These are phyloP conservation scores for Psilopsiagon aurifrons DNA, from an alignment of 2,113 vertebrate genomes.

Conservation along the genomic window DNA sequence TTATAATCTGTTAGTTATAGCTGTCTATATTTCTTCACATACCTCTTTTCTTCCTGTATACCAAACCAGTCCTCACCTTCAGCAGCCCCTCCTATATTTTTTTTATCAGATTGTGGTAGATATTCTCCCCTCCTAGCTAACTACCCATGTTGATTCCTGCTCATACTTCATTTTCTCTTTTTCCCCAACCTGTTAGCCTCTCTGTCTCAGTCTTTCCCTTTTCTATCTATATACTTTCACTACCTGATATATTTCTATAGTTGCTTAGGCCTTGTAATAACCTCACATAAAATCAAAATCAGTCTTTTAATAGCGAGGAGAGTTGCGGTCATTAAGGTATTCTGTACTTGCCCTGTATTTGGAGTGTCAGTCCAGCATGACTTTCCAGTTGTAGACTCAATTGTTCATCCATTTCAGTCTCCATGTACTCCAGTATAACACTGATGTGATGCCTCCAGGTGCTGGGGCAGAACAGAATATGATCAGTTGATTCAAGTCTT, in stretches of 20 bases:
- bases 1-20: background rate
- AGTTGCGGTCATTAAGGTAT: fast-evolving
- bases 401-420: background rate
- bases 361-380: background rate
- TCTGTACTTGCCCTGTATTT: background rate
- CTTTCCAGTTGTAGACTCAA: background rate
- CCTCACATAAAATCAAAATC: background rate
- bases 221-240: background rate
- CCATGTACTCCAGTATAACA: background rate
- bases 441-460: background rate
- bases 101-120: background rate
- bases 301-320: background rate
- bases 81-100: background rate
- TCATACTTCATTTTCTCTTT: background rate
- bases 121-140: background rate
- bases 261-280: background rate
- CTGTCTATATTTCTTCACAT: background rate
- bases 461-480: background rate
- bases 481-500: background rate
- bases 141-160: background rate
- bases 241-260: background rate
- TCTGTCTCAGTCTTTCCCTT: background rate
- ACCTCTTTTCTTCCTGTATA: background rate
- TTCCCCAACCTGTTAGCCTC: background rate
- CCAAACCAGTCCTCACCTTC: background rate